Percentiles rank a stretch among this genome's conserved stretches.
Conservation (phyloP, 2,888 invertebrate species). For the Apodemia hepburni region DNA sequence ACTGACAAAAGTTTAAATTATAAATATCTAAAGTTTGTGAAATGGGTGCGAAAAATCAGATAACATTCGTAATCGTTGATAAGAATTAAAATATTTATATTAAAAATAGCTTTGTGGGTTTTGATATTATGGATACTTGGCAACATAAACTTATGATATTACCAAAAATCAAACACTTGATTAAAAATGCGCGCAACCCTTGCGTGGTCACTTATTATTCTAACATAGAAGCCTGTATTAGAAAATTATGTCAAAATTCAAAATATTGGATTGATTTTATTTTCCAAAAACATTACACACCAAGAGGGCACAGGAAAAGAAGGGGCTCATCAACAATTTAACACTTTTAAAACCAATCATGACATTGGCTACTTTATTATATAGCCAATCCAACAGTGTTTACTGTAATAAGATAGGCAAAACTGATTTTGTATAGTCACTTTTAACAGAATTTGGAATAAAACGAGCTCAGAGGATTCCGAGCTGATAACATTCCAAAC, state of each 20-base stretch:
- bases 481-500: too few relatives aligned
- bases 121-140: neutral
- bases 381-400: too few relatives aligned
- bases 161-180: conserved; percentile 24
- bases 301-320: too few relatives aligned
- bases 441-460: too few relatives aligned
- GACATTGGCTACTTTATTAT: too few relatives aligned
- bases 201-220: conserved; percentile 34
- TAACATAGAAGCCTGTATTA: conserved; percentile 1
- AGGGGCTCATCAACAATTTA: too few relatives aligned
- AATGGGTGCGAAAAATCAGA: neutral
- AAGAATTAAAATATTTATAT: conserved; percentile 1
- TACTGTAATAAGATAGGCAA: too few relatives aligned
- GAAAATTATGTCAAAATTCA: conserved; percentile 1
- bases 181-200: conserved; percentile 61
- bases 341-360: too few relatives aligned
- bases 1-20: conserved; percentile 8
- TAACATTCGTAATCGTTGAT: neutral
- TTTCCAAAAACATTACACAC: too few relatives aligned
- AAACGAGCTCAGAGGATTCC: too few relatives aligned
- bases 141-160: neutral
- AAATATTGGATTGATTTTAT: neutral
- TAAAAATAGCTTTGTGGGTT: conserved; percentile 2
- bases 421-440: too few relatives aligned
- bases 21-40: neutral